Evolutionary conservation across 2,797 vertebrate genomes (phyloP), one percentile per base, ranked within the genome.

Genomic region (Sphaeramia orbicularis): DNA sequence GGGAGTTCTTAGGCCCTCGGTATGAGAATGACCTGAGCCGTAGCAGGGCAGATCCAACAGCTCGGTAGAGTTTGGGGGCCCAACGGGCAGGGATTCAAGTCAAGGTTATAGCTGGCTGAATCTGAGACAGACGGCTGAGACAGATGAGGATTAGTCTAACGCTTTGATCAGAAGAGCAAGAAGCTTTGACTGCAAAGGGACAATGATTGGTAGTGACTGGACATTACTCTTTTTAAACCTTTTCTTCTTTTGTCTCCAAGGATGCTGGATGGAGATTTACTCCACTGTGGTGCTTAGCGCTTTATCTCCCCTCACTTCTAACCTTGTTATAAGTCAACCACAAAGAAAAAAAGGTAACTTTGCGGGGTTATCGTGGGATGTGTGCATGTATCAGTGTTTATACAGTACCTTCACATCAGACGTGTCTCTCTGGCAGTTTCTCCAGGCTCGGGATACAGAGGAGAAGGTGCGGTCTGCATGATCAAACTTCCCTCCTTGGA

Each of bases 401-500:
- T 51, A 32, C 36, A 32, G 69, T 94, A 99, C 97, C 97, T 99
- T 99, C 50, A 99, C 97, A 63, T 99, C 98, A 37, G 96, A 98
- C 0, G 97, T 99, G 92, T 99, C 97, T 74, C 97, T 96, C 83
- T 99, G 98, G 89, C 96, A 96, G 79, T 99, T 99, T 78, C 96
- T 96, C 98, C 98, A 99, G 0, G 96, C 97, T 84, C 97, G 94
- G 67, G 97, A 95, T 89, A 99, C 71, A 0, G 97, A 99, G 8
- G 98, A 99, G 89, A 99, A 99, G 0, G 97, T 96, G 87, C 97
- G 95, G 64, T 99, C 98, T 18, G 97, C 97, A 7, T 99, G 97
- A 86, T 99, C 98, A 89, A 99, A 99, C 87, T 99, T 98, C 16
- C 97, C 97, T 80, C 97, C 98, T 96, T 99, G 97, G 50, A 99